These are phyloP conservation scores for Muscidifurax raptorellus DNA, from an alignment of 1,140 invertebrate genomes.

Conservation along the genomic window DNA sequence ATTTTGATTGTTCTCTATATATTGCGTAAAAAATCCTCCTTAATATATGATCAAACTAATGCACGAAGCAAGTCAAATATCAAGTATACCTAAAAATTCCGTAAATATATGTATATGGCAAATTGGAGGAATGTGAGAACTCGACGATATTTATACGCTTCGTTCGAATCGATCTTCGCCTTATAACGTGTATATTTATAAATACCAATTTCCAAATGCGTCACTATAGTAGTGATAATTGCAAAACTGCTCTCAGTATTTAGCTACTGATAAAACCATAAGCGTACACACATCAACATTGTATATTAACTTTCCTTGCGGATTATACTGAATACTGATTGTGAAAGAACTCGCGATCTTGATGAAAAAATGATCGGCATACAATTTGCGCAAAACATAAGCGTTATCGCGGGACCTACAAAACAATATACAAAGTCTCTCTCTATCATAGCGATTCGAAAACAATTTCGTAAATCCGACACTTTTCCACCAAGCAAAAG, in stretches of 20 bases:
- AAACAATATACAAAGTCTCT: background rate
- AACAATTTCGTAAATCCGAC: background rate
- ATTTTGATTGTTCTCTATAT: constrained; percentile 62
- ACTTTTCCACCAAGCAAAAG: background rate
- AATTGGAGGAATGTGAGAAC: constrained; percentile 4
- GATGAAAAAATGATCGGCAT: background rate
- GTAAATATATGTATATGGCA: background rate
- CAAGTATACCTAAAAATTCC: background rate
- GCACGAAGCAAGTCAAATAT: constrained; percentile 39
- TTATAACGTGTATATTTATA: constrained; percentile 32
- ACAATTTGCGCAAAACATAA: background rate
- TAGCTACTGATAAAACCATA: constrained; percentile 40
- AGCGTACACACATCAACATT: constrained; percentile 51
- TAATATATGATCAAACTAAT: constrained; percentile 50
- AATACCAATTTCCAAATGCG: background rate
- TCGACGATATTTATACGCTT: background rate
- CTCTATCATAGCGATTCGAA: background rate
- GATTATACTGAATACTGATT: constrained; percentile 33
- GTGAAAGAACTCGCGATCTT: background rate
- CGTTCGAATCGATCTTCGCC: background rate
- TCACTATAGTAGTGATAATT: background rate
- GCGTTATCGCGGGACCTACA: background rate
- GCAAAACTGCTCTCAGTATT: background rate
- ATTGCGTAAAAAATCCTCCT: constrained; percentile 45
- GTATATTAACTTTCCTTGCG: constrained; percentile 39